Conservation (phyloP, 2,888 invertebrate species). For the Scaptomyza cyrtandrae region DNA sequence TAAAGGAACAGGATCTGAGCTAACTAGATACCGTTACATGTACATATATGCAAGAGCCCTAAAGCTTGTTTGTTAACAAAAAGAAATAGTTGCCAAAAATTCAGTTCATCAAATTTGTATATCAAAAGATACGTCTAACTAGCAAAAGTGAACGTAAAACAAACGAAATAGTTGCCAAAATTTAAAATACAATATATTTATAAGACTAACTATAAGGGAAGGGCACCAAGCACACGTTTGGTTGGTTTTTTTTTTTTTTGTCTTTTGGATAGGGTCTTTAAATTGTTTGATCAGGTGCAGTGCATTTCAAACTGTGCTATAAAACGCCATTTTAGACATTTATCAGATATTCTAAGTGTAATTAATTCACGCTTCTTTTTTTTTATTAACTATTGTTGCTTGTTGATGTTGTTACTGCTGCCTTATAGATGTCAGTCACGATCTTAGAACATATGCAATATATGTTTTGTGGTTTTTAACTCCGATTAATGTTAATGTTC, state of each 20-base stretch:
- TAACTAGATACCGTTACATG: conserved; percentile 8
- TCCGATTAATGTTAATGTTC: too few relatives aligned
- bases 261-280: conserved; percentile 17
- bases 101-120: too few relatives aligned
- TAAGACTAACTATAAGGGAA: conserved; percentile 9
- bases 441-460: too few relatives aligned
- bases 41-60: conserved; percentile 5
- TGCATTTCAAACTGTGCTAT: conserved; percentile 6
- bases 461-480: too few relatives aligned
- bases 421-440: background rate
- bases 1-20: conserved; percentile 31
- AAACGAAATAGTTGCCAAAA: background rate
- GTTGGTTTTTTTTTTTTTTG: conserved; percentile 7
- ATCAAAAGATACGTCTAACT: background rate
- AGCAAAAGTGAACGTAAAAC: background rate
- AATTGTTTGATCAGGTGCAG: background rate
- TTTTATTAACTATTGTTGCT: background rate
- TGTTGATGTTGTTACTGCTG: background rate
- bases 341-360: background rate
- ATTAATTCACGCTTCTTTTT: conserved; percentile 5
- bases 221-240: conserved; percentile 13
- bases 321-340: background rate
- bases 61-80: background rate
- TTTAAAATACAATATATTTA: conserved; percentile 2
- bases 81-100: background rate